Evolutionary conservation across 2,113 vertebrate species (phyloP), one percentile per base, ranked within the genome.

Genomic region (Phalacrocorax brasilianus): DNA sequence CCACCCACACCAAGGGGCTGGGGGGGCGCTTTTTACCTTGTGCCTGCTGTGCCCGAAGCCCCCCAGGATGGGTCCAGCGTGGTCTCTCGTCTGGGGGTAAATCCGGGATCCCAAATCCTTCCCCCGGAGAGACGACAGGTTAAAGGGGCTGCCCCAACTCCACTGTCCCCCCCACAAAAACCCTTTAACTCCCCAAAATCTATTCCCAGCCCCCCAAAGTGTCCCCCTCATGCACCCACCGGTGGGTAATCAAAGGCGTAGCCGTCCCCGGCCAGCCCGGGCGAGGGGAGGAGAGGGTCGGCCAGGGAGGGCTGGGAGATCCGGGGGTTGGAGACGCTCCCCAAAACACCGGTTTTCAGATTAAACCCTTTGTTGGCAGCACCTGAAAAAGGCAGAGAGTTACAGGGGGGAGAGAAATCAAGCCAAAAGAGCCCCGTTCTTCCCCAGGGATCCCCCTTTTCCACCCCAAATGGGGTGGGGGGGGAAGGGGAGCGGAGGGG

Each of bases 61-160:
- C 59, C 56, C 96, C 40, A 98, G 85, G 30, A 93, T 86, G 27
- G 97, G 95, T 9, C 96, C 72, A 27, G 97, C 95, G 49, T 95
- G 89, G 92, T 98, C 98, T 89, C 99, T 97, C 42, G 97, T 95
- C 88, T 38, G 98, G 72, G 98, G 98, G 68, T 98, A 99, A 81
- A 98, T 96, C 55, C 98, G 98, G 50, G 97, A 96, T 65, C 98
- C 95, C 33, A 98, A 55, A 50, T 99, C 99, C 99, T 99, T 91
- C 61, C 62, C 55, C 55, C 30, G 24, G 50, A 95, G 65, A 93
- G 45, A 84, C 62, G 24, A 56, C 26, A 59, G 93, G 38, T 76
- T 14, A 38, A 28, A 33, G 16, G 47, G 27, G 27, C 35, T 26
- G 6, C 30, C 28, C 35, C 52, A 30, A 28, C 53, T 30, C 28